phyloP scores from a whole-genome alignment of 2,888 invertebrate species.

The Balanococcus diminutus region DNA sequence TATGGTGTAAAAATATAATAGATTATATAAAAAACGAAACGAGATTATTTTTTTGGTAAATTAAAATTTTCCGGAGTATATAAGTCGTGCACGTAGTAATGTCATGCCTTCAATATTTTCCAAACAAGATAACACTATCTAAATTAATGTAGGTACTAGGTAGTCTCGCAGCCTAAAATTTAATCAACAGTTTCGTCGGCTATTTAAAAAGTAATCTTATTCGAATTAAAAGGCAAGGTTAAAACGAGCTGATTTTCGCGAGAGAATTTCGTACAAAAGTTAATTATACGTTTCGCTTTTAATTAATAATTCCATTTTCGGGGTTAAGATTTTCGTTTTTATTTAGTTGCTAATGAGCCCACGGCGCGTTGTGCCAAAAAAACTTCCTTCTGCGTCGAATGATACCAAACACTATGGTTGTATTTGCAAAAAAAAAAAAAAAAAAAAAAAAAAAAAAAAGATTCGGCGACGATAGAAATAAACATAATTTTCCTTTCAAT shows the following conservation, averaged over 20 bases:
- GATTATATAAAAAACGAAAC: neutral
- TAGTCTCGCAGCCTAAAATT: neutral
- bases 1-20: neutral
- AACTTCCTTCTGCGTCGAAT: neutral
- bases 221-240: conserved; percentile 13
- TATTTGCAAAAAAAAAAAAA: no score
- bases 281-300: conserved; percentile 42
- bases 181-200: conserved; percentile 21
- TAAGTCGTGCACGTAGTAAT: neutral
- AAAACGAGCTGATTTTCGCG: conserved; percentile 22
- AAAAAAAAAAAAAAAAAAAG: no score
- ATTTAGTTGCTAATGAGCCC: conserved; percentile 25
- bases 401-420: neutral
- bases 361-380: neutral
- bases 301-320: conserved; percentile 38
- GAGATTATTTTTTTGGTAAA: neutral
- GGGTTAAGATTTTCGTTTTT: conserved; percentile 3
- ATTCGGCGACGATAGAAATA: neutral
- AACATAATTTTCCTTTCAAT: conserved; percentile 44
- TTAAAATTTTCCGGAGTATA: neutral
- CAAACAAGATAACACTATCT: conserved; percentile 9
- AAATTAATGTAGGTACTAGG: neutral
- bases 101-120: conserved; percentile 8
- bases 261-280: neutral
- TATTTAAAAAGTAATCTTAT: conserved; percentile 43